Conservation (phyloP, 2,797 vertebrate genomes). For the Centroberyx gerrardi region DNA sequence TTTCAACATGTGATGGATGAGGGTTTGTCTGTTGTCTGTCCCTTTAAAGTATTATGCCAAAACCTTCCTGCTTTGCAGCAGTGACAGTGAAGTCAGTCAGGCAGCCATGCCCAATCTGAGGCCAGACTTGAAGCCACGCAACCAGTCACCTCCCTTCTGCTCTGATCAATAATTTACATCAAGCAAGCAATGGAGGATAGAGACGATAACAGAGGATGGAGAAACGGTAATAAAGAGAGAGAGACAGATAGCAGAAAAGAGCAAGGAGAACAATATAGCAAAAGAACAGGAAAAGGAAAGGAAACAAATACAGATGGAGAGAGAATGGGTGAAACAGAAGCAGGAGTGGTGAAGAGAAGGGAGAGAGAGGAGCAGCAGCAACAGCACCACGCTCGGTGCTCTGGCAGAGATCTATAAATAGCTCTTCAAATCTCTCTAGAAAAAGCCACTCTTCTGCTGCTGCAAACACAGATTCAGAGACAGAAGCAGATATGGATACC, state of each 20-base stretch:
- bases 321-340: conserved; percentile 36
- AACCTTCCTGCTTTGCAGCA: conserved; percentile 76
- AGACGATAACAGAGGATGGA: conserved; percentile 39
- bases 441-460: conserved; percentile 83
- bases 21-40: conserved; percentile 23
- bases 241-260: conserved; percentile 35
- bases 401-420: conserved; percentile 92
- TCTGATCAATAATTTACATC: conserved; percentile 80
- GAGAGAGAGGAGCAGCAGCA: conserved; percentile 84
- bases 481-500: conserved; percentile 75
- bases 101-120: conserved; percentile 52
- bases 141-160: conserved; percentile 63
- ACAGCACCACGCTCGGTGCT: conserved; percentile 85
- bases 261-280: conserved; percentile 24
- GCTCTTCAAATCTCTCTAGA: conserved; percentile 88
- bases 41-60: conserved; percentile 35
- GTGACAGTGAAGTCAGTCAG: conserved; percentile 68
- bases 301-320: conserved; percentile 80
- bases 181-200: conserved; percentile 49
- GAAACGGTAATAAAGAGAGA: conserved; percentile 18
- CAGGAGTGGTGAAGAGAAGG: conserved; percentile 70
- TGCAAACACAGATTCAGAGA: conserved; percentile 82
- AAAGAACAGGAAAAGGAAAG: conserved; percentile 41
- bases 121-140: conserved; percentile 48
- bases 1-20: conserved; percentile 13